A percentile compares a stretch with the other conserved stretches of the same genome.
phyloP scores from a whole-genome alignment of 2,797 vertebrate species.

The Falco naumanni region DNA sequence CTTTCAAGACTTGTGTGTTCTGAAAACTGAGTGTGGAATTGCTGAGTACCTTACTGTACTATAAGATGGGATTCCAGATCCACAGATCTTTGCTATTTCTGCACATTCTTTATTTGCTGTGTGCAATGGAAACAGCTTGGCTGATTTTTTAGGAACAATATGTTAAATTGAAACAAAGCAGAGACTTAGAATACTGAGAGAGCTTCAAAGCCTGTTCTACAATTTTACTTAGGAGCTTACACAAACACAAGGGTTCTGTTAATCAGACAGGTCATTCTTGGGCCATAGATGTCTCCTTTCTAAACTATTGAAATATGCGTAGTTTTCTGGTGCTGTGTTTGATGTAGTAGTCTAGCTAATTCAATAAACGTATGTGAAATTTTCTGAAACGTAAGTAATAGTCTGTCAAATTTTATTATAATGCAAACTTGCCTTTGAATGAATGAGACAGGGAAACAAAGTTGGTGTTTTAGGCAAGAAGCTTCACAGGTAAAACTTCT shows the following conservation, averaged over 20 bases:
- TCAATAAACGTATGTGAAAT: background rate
- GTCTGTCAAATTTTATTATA: background rate
- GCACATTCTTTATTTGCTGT: background rate
- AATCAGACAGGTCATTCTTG: background rate
- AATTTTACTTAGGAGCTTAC: background rate
- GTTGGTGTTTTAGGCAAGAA: conserved; percentile 12
- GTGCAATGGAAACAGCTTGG: background rate
- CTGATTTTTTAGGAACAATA: background rate
- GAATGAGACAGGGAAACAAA: conserved; percentile 18
- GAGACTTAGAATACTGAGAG: background rate
- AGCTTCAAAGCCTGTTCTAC: background rate
- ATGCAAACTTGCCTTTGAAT: background rate
- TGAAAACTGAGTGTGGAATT: background rate
- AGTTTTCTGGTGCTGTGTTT: background rate
- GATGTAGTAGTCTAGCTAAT: background rate
- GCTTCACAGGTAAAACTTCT: background rate
- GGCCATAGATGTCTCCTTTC: background rate
- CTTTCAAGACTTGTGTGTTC: background rate
- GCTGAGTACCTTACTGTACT: background rate
- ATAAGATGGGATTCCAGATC: background rate
- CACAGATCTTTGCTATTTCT: background rate
- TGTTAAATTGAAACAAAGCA: background rate
- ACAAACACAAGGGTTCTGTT: background rate
- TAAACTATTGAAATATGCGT: background rate
- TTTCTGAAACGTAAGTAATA: background rate